Conservation (phyloP, 2,888 invertebrate species). For the Strigamia transsilvanica region DNA sequence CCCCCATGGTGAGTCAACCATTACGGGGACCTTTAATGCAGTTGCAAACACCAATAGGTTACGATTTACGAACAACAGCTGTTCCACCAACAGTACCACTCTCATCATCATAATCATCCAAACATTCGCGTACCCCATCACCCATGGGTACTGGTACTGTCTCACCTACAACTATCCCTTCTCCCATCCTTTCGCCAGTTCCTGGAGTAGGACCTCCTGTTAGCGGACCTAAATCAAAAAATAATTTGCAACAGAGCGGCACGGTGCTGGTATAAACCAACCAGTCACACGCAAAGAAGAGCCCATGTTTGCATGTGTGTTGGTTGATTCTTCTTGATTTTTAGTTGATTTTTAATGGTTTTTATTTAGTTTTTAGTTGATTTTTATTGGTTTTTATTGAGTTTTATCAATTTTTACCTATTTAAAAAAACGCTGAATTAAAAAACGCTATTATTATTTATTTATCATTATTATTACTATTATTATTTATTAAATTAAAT, state of each 20-base stretch:
- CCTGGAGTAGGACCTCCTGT: not conserved
- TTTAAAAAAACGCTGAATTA: no score
- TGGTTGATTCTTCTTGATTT: no score
- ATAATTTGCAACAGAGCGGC: slow-evolving; percentile 24
- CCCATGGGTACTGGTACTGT: slow-evolving; percentile 50
- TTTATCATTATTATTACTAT: no score
- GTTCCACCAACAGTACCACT: slow-evolving; percentile 50
- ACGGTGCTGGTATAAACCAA: not conserved
- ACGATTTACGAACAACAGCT: slow-evolving; percentile 71
- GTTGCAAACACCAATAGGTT: slow-evolving; percentile 65
- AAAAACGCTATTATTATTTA: no score
- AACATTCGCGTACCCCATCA: slow-evolving; percentile 54
- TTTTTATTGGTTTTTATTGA: no score
- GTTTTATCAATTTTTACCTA: no score
- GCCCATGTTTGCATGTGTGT: not conserved
- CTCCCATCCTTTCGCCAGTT: slow-evolving; percentile 54
- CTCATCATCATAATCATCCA: slow-evolving; percentile 53
- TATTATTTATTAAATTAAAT: no score
- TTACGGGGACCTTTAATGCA: slow-evolving; percentile 33
- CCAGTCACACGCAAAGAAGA: not conserved
- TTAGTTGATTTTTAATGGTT: no score
- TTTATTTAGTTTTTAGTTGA: no score
- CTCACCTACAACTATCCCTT: slow-evolving; percentile 53
- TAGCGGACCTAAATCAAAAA: not conserved
- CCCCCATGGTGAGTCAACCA: slow-evolving; percentile 1